Conservation (phyloP, 2,113 vertebrate species). For the Nothobranchius kuhntae region DNA sequence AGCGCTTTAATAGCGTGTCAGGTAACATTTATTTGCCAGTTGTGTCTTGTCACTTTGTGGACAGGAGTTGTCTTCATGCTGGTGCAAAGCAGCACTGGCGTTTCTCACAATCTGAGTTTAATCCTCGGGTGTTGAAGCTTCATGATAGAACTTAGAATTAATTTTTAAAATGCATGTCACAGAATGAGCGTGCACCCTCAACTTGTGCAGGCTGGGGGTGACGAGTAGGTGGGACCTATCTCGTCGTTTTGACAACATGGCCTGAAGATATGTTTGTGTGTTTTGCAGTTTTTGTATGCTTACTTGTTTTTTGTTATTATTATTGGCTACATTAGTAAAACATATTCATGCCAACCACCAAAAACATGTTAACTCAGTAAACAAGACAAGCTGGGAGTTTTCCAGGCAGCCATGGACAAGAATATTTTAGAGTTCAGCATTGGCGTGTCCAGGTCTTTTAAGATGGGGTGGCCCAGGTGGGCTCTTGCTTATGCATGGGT, state of each 20-base stretch:
- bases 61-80: slow-evolving; percentile 34
- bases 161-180: slow-evolving; percentile 9
- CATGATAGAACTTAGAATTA: background rate
- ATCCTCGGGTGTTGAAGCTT: background rate
- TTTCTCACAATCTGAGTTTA: slow-evolving; percentile 15
- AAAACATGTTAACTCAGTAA: slow-evolving; percentile 33
- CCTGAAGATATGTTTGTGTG: slow-evolving; percentile 22
- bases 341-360: slow-evolving; percentile 26
- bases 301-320: slow-evolving; percentile 17
- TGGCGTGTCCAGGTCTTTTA: too few species aligned
- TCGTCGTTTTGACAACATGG: background rate
- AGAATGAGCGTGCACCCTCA: background rate
- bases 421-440: slow-evolving; percentile 17
- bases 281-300: slow-evolving; percentile 2
- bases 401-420: background rate
- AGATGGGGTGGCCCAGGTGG: too few species aligned
- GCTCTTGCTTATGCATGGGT: too few species aligned
- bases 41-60: slow-evolving; percentile 50
- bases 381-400: slow-evolving; percentile 11
- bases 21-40: slow-evolving; percentile 59
- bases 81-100: slow-evolving; percentile 6
- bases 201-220: background rate
- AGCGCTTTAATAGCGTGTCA: slow-evolving; percentile 67
- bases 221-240: background rate
- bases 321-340: slow-evolving; percentile 6